phyloP scores from a whole-genome alignment of 2,797 vertebrate genomes.

The Manis javanica region DNA sequence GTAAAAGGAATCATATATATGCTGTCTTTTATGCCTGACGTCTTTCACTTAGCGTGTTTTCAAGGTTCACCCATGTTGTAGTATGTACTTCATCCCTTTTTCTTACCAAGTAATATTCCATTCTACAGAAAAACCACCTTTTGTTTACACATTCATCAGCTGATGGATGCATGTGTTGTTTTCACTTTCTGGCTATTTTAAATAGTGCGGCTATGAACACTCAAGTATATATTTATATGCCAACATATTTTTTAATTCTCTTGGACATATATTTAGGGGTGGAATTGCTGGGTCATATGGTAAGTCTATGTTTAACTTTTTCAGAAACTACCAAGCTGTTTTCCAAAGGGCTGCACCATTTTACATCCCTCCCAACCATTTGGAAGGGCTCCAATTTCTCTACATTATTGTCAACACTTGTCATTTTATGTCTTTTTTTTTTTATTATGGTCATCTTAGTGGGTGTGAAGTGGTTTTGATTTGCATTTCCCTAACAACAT shows the following conservation, averaged over 20 bases:
- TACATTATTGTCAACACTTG: not conserved
- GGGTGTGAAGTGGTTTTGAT: not conserved
- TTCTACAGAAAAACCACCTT: too few relatives aligned
- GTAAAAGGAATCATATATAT: not conserved
- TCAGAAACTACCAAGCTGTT: not conserved
- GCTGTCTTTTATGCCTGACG: not conserved
- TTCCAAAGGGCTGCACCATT: not conserved
- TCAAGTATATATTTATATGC: not conserved
- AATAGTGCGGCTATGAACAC: not conserved
- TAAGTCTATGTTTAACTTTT: not conserved
- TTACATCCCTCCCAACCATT: not conserved
- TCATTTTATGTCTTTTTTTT: not conserved
- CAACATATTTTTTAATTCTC: not conserved
- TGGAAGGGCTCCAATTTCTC: not conserved
- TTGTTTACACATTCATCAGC: not conserved
- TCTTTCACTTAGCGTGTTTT: not conserved
- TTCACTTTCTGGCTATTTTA: not conserved
- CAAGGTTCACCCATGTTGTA: not conserved
- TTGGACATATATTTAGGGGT: not conserved
- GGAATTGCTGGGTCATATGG: not conserved
- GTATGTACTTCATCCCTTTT: not conserved
- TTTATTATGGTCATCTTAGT: not conserved
- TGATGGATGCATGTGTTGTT: not conserved
- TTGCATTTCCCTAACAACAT: not conserved
- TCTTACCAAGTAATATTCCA: not conserved